Evolutionary conservation across 2,888 invertebrate species (phyloP), one percentile per base, ranked within the genome.

Genomic region (Notodonta ziczac): DNA sequence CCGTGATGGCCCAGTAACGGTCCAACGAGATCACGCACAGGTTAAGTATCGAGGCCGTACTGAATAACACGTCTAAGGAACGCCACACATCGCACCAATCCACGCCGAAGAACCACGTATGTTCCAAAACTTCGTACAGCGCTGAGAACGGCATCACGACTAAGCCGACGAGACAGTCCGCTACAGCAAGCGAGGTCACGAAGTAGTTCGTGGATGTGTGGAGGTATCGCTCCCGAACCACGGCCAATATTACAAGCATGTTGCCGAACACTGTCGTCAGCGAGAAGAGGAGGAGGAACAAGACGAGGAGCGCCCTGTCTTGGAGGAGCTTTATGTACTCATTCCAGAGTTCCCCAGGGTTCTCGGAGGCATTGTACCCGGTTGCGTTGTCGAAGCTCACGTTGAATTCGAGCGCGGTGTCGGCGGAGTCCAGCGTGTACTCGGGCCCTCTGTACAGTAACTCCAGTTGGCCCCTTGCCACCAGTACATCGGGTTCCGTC

Each of bases 61-160:
- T 98, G 78, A 99, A 99, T 2, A 99, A 95, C 2, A 99, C 99
- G 85, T 99, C 99, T 69, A 99, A 88, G 0, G 99, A 99, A 60
- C 99, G 96, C 99, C 99, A 99, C 32, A 99, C 96, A 84, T 99
- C 99, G 87, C 99, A 99, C 98, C 98, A 98, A 79, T 98, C 97
- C 4, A 97, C 96, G 5, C 99, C 99, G 85, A 98, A 99, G 74
- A 98, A 96, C 99, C 99, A 99, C 35, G 96, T 97, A 79, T 97
- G 97, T 78, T 97, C 97, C 40, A 98, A 91, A 13, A 98, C 97
- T 89, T 98, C 98, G 84, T 98, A 98, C 13, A 98, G 94, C 0
- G 98, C 98, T 67, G 98, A 97, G 88, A 99, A 98, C 0, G 99
- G 99, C 99, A 99, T 99, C 57, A 99, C 99, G 5, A 99, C 97